phyloP scores from a whole-genome alignment of 2,888 invertebrate species.

The Synergus laeviventris region DNA sequence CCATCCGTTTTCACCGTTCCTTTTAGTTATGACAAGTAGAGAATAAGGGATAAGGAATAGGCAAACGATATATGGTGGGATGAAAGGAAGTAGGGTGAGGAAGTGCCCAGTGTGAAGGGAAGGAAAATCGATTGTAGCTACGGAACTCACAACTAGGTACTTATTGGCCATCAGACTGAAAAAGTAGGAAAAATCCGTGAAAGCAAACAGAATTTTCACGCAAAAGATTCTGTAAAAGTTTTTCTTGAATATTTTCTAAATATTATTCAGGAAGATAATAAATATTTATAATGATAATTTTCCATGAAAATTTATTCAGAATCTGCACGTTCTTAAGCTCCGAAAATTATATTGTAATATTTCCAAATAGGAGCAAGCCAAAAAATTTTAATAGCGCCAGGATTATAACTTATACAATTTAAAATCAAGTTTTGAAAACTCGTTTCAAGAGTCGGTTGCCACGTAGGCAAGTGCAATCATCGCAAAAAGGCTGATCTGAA shows the following conservation, averaged over 20 bases:
- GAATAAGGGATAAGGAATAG: neutral
- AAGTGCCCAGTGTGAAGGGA: conserved; percentile 39
- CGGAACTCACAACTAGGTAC: neutral
- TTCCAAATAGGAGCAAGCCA: neutral
- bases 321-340: neutral
- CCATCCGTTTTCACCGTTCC: neutral
- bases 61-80: neutral
- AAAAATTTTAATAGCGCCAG: neutral
- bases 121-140: conserved; percentile 13
- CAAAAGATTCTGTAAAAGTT: too few species aligned
- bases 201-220: neutral
- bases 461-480: too few species aligned
- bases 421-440: too few species aligned
- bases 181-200: neutral
- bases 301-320: neutral
- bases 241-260: neutral
- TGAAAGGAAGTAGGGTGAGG: conserved; percentile 13
- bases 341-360: neutral
- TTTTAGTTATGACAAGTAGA: neutral
- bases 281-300: neutral
- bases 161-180: neutral
- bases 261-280: neutral
- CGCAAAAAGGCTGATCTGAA: too few species aligned
- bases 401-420: neutral
- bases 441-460: too few species aligned